A percentile compares a stretch with the other conserved stretches of the same genome.
These are phyloP conservation scores for Dryococelus australis DNA, from an alignment of 2,888 invertebrate genomes.

Conservation along the genomic window DNA sequence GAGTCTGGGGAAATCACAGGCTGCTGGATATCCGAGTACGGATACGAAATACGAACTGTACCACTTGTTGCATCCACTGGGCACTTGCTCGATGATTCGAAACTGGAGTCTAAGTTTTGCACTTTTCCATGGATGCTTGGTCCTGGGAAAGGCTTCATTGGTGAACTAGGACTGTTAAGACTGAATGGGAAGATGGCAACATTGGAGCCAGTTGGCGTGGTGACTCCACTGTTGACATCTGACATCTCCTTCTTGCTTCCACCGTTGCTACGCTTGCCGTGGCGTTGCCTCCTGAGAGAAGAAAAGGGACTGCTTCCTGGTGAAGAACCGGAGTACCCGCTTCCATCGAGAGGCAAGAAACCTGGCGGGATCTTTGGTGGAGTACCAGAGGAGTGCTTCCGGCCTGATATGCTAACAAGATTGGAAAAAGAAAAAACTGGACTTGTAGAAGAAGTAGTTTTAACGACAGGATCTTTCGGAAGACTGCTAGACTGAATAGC, in stretches of 20 bases:
- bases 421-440: constrained; percentile 46
- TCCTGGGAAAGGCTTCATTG: constrained; percentile 61
- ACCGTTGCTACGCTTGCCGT: constrained; percentile 48
- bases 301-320: constrained; percentile 60
- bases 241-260: constrained; percentile 57
- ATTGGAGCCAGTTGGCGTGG: constrained; percentile 67
- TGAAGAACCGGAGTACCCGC: constrained; percentile 56
- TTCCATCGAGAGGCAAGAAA: constrained; percentile 59
- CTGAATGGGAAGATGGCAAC: constrained; percentile 74
- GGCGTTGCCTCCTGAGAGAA: constrained; percentile 56
- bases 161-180: constrained; percentile 72
- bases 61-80: constrained; percentile 56
- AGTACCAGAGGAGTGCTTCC: constrained; percentile 57
- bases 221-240: constrained; percentile 55
- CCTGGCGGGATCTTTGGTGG: constrained; percentile 59
- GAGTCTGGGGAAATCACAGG: constrained; percentile 50
- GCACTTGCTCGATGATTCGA: constrained; percentile 53
- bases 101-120: constrained; percentile 38
- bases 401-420: constrained; percentile 44
- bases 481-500: constrained; percentile 61
- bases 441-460: constrained; percentile 50
- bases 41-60: constrained; percentile 50
- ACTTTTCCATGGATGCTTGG: background rate
- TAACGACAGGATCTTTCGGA: constrained; percentile 51
- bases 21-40: constrained; percentile 33